phyloP scores from a whole-genome alignment of 2,113 vertebrate species.

The Cervus canadensis region DNA sequence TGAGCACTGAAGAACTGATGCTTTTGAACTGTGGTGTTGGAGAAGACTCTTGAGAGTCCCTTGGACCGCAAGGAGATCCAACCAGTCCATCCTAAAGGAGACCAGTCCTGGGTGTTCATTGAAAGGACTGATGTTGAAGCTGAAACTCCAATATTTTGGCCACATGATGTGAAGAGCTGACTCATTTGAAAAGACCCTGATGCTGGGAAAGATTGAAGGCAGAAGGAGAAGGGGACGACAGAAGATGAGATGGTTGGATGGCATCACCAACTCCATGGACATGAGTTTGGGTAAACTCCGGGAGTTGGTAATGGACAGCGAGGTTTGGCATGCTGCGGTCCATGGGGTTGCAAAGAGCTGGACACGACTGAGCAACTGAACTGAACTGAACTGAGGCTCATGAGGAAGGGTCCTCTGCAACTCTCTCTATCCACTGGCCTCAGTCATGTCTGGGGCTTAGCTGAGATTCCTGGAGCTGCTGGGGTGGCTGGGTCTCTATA shows the following conservation, averaged over 20 bases:
- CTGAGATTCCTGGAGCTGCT: background rate
- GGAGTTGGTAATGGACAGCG: background rate
- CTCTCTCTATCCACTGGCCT: background rate
- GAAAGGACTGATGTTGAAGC: background rate
- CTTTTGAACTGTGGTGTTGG: background rate
- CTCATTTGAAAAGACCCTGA: background rate
- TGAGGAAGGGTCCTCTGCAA: background rate
- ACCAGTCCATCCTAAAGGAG: background rate
- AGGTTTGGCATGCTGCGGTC: rapidly evolving
- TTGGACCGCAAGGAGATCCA: background rate
- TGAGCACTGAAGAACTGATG: background rate
- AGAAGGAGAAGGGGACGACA: rapidly evolving
- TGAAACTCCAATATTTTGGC: background rate
- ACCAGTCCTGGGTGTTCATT: background rate
- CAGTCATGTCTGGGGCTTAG: background rate
- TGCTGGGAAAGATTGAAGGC: background rate
- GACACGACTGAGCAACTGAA: background rate
- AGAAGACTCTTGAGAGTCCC: background rate
- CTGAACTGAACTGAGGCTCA: background rate
- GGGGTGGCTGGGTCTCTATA: background rate
- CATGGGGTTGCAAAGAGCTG: background rate
- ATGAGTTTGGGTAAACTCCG: rapidly evolving
- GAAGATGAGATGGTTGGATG: background rate
- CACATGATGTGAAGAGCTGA: background rate
- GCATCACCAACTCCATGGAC: background rate